Evolutionary conservation across 2,888 invertebrate species (phyloP).

Genomic region (Chelonus formosanus): DNA sequence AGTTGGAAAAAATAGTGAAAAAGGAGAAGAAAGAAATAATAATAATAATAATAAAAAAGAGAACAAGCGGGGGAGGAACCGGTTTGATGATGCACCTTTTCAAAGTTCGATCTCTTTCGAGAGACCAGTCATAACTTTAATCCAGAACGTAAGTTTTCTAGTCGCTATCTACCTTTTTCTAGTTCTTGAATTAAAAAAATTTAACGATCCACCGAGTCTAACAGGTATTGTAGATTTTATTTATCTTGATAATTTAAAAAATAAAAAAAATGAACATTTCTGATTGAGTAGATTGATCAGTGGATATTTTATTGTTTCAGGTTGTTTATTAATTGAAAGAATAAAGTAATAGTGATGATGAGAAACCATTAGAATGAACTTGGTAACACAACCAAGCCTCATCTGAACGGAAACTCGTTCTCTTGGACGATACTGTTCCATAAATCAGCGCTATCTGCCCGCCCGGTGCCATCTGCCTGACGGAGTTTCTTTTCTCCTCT

Average conservation of each 20-base stretch:
- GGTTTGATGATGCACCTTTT: conserved; percentile 24
- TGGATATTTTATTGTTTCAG: not conserved
- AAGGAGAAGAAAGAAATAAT: conserved; percentile 6
- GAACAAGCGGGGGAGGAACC: conserved; percentile 29
- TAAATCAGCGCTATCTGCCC: conserved; percentile 59
- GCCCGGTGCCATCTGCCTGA: conserved; percentile 51
- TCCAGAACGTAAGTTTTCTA: too few species aligned
- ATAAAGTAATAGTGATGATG: not conserved
- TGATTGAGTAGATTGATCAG: too few species aligned
- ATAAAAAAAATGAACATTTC: too few species aligned
- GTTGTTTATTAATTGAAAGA: conserved; percentile 15
- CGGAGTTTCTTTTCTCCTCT: conserved; percentile 30
- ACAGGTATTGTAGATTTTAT: too few species aligned
- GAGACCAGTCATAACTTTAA: too few species aligned
- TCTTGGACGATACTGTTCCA: conserved; percentile 47
- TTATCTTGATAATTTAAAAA: too few species aligned
- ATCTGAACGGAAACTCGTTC: conserved; percentile 42
- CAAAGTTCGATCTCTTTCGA: conserved; percentile 8
- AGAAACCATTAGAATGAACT: conserved; percentile 31
- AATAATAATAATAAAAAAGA: conserved; percentile 12
- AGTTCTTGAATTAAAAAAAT: too few species aligned
- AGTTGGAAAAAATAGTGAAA: conserved; percentile 22
- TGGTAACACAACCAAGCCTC: too few species aligned
- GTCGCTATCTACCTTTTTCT: too few species aligned
- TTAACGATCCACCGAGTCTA: too few species aligned